phyloP scores from a whole-genome alignment of 2,113 vertebrate species.

The Scomber scombrus region DNA sequence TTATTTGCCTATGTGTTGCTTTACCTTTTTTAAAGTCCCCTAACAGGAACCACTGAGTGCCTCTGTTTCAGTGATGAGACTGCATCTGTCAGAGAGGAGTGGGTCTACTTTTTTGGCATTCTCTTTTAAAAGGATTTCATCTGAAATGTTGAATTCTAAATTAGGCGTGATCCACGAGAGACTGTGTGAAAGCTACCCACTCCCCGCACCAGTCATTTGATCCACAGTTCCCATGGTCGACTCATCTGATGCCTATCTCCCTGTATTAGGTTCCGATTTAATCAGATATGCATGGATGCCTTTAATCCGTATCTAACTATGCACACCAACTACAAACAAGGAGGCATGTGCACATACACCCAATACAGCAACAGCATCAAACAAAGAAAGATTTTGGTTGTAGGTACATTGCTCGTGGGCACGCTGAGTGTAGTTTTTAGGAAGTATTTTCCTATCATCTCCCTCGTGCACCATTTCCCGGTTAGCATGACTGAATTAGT shows the following conservation, averaged over 20 bases:
- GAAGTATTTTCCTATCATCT: conserved; percentile 33
- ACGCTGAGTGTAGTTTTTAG: not conserved
- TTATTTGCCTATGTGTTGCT: not conserved
- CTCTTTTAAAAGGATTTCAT: conserved; percentile 17
- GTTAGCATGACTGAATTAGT: conserved; percentile 41
- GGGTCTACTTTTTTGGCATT: not conserved
- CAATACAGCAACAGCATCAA: not conserved
- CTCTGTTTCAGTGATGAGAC: not conserved
- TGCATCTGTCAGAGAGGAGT: not conserved
- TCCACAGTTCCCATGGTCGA: conserved; percentile 21
- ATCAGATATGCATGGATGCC: conserved; percentile 44
- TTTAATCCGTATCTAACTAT: conserved; percentile 48
- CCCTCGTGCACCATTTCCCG: conserved; percentile 36
- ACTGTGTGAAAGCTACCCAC: conserved; percentile 20
- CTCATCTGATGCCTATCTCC: conserved; percentile 26
- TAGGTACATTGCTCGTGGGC: conserved; percentile 11
- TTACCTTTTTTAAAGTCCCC: not conserved
- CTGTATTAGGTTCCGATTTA: conserved; percentile 45
- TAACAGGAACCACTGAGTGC: too few relatives aligned
- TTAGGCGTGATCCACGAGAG: conserved; percentile 17
- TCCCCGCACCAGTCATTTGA: conserved; percentile 43
- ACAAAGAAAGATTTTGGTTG: not conserved
- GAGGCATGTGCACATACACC: not conserved
- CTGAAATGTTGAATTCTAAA: conserved; percentile 39
- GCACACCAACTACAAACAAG: conserved; percentile 8